phyloP scores from a whole-genome alignment of 1,140 invertebrate species.

The Lycorma delicatula region DNA sequence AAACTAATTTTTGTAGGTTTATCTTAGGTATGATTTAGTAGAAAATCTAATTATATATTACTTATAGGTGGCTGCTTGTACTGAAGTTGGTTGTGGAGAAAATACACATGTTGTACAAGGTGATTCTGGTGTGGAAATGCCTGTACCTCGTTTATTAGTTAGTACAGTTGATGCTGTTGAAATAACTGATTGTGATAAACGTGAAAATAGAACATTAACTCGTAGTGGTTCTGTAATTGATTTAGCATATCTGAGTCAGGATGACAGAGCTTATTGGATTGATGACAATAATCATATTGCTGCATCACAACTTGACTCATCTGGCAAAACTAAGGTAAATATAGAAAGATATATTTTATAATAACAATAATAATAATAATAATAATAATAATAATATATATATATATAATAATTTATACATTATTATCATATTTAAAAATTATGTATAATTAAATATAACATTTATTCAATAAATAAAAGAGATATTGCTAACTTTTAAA shows the following conservation, averaged over 20 bases:
- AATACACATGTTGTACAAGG: conserved; percentile 51
- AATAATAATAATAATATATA: too few species aligned
- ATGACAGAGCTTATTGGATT: conserved; percentile 67
- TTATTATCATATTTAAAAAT: too few species aligned
- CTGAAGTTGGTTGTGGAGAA: conserved; percentile 59
- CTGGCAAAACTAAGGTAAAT: conserved; percentile 44
- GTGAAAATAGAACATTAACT: conserved; percentile 28
- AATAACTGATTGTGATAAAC: conserved; percentile 62
- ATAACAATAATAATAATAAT: background rate
- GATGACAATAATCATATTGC: conserved; percentile 71
- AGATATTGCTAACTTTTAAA: too few species aligned
- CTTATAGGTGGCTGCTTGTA: conserved; percentile 65
- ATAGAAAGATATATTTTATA: background rate
- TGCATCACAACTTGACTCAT: conserved; percentile 47
- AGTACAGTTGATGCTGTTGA: conserved; percentile 59
- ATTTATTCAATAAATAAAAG: too few species aligned
- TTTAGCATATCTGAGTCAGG: conserved; percentile 43
- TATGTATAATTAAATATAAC: too few species aligned
- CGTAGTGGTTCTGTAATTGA: conserved; percentile 51
- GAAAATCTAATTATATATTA: too few species aligned
- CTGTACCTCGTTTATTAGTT: conserved; percentile 68
- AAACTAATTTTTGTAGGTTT: too few species aligned
- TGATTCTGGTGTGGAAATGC: conserved; percentile 55
- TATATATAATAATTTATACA: too few species aligned
- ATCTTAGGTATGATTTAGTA: too few species aligned